Conservation (phyloP, 2,113 vertebrate genomes). For the Telmatochromis sp. region DNA sequence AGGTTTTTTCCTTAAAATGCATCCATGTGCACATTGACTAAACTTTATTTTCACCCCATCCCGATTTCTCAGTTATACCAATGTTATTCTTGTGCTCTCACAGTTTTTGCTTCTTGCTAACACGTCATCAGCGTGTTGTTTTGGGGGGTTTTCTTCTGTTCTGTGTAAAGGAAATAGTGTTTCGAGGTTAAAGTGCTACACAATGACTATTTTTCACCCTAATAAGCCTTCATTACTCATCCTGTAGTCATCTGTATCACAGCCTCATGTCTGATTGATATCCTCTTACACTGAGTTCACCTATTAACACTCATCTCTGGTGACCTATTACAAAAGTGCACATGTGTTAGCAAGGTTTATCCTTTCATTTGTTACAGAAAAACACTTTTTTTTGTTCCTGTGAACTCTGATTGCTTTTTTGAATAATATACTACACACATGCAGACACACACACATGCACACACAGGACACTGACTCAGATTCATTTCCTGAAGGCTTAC, state of each 20-base stretch:
- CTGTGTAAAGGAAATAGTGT: not conserved
- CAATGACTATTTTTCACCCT: not conserved
- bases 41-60: not conserved
- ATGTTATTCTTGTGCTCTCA: not conserved
- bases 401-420: not conserved
- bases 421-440: not conserved
- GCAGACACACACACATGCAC: too few species aligned
- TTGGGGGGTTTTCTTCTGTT: fast-evolving
- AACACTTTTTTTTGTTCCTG: not conserved
- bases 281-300: not conserved
- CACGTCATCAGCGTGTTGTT: not conserved
- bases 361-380: not conserved
- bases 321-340: not conserved
- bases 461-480: not conserved
- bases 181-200: not conserved
- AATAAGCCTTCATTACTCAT: not conserved
- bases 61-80: not conserved
- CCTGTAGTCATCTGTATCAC: not conserved
- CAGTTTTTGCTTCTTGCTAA: not conserved
- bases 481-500: not conserved
- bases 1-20: not conserved
- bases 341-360: not conserved
- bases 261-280: not conserved
- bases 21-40: not conserved
- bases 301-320: not conserved